phyloP scores from a whole-genome alignment of 2,888 invertebrate genomes.

The Cetonia aurata region DNA sequence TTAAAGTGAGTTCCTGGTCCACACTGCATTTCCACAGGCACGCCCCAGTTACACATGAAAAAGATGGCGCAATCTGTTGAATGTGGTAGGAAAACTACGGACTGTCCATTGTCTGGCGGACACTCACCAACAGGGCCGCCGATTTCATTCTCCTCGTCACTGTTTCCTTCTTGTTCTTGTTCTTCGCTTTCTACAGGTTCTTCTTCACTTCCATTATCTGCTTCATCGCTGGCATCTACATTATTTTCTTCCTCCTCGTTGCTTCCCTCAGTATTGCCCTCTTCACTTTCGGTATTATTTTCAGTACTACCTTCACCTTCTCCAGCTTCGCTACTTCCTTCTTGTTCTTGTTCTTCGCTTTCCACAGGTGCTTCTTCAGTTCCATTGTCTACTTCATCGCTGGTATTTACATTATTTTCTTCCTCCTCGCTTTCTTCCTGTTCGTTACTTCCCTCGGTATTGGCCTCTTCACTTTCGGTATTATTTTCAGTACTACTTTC shows the following conservation, averaged over 20 bases:
- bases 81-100: conserved; percentile 33
- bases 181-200: conserved; percentile 3
- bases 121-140: conserved; percentile 41
- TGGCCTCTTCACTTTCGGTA: neutral
- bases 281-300: conserved; percentile 1
- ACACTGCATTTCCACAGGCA: conserved; percentile 41
- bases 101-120: conserved; percentile 37
- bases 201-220: neutral
- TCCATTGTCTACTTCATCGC: conserved; percentile 29
- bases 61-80: conserved; percentile 44
- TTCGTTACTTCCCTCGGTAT: neutral
- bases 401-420: conserved; percentile 3
- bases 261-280: neutral
- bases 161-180: conserved; percentile 1
- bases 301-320: neutral
- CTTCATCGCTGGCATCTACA: neutral
- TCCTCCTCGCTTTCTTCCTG: neutral
- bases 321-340: conserved; percentile 1
- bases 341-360: neutral
- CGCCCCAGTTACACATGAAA: conserved; percentile 45
- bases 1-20: conserved; percentile 41
- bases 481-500: neutral
- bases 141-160: neutral
- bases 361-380: conserved; percentile 1
- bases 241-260: neutral